Conservation (phyloP, 2,797 vertebrate genomes). For the Odontamblyopus lacepedii region DNA sequence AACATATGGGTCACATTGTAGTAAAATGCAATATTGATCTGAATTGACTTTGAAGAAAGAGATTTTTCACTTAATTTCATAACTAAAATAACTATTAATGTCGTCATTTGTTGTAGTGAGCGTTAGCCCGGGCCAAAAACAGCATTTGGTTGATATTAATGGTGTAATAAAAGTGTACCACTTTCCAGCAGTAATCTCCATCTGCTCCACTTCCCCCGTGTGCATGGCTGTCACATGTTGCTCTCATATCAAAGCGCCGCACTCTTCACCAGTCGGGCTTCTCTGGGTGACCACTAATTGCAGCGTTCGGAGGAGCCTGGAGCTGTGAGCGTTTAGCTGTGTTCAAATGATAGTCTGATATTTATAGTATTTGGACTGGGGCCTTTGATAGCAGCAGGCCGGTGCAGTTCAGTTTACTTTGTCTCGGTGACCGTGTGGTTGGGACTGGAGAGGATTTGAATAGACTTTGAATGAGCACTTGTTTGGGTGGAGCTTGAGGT, state of each 20-base stretch:
- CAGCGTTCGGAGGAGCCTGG: conserved; percentile 28
- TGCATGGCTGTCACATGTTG: conserved; percentile 33
- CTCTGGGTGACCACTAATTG: conserved; percentile 67
- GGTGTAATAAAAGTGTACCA: conserved; percentile 37
- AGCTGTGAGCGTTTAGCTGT: conserved; percentile 38
- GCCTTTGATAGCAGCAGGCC: conserved; percentile 46
- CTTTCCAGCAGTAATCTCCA: conserved; percentile 25
- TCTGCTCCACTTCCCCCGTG: conserved; percentile 33
- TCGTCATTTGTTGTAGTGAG: no score
- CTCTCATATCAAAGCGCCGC: conserved; percentile 39
- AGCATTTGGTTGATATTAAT: conserved; percentile 3
- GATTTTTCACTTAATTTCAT: no score
- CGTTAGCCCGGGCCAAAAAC: background rate
- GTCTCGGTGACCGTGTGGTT: conserved; percentile 1
- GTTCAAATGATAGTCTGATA: conserved; percentile 58
- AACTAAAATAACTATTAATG: no score
- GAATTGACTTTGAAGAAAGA: no score
- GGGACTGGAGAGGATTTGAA: conserved; percentile 62
- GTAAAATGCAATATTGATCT: no score
- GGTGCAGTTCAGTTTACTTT: conserved; percentile 18
- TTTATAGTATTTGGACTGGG: conserved; percentile 57
- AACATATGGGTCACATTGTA: no score
- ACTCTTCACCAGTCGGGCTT: conserved; percentile 14
- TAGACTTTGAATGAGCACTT: conserved; percentile 27
- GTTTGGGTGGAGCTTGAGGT: conserved; percentile 32